Conservation (phyloP, 2,113 vertebrate genomes). For the Psittacula cyanocephala region DNA sequence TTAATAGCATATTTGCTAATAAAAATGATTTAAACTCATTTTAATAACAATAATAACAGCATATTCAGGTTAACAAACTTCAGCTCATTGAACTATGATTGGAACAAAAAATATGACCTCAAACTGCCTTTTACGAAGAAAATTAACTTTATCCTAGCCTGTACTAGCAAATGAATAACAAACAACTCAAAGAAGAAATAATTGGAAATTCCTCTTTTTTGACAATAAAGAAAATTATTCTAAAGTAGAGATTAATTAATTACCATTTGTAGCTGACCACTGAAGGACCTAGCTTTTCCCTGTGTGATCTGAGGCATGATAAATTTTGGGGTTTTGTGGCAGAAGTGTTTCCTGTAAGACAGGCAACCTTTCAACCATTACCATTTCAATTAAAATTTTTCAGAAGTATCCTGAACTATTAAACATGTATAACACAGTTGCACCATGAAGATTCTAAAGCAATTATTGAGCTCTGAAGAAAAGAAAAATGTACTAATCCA, state of each 20-base stretch:
- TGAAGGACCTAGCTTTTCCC: background rate
- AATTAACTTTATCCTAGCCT: too few relatives aligned
- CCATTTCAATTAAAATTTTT: background rate
- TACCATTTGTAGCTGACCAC: background rate
- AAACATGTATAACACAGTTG: background rate
- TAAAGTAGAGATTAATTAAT: background rate
- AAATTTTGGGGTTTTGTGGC: background rate
- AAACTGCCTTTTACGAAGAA: too few relatives aligned
- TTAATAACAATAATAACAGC: too few relatives aligned
- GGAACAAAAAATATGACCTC: too few relatives aligned
- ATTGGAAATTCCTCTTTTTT: background rate
- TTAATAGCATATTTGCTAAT: too few relatives aligned
- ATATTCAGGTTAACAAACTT: too few relatives aligned
- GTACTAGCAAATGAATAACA: too few relatives aligned
- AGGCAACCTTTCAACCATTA: background rate
- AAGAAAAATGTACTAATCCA: background rate
- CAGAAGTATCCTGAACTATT: background rate
- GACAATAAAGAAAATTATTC: background rate
- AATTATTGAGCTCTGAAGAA: background rate
- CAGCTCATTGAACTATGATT: too few relatives aligned
- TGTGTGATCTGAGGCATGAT: rapidly evolving
- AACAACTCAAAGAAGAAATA: background rate
- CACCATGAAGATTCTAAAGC: background rate
- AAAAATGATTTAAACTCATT: too few relatives aligned
- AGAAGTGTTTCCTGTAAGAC: background rate